Evolutionary conservation across 2,888 invertebrate species (phyloP).

Genomic region (Xanthia icteritia): DNA sequence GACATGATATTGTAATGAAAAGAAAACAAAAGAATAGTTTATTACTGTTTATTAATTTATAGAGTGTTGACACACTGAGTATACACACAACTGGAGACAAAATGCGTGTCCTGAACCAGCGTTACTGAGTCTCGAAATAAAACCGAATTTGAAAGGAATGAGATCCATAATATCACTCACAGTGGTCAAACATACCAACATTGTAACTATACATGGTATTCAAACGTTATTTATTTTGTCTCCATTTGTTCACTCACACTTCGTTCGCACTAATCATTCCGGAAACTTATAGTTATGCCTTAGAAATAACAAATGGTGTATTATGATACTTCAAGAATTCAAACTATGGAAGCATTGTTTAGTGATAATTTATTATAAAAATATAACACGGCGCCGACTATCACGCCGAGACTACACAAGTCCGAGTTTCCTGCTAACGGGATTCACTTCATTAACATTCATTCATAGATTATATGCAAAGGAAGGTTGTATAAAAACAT

Average conservation of each 20-base stretch:
- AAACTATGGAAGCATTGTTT: constrained; percentile 58
- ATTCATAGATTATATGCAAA: constrained; percentile 49
- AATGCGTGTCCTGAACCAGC: constrained; percentile 70
- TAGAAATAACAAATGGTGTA: constrained; percentile 73
- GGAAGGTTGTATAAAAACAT: constrained; percentile 58
- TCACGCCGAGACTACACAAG: constrained; percentile 48
- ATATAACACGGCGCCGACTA: constrained; percentile 44
- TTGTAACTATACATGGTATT: constrained; percentile 68
- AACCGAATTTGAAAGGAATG: constrained; percentile 75
- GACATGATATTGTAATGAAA: too few relatives aligned
- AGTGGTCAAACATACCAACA: constrained; percentile 73
- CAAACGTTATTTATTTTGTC: constrained; percentile 74
- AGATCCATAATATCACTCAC: constrained; percentile 86
- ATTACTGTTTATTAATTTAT: constrained; percentile 88
- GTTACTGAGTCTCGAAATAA: constrained; percentile 58
- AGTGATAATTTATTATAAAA: constrained; percentile 52
- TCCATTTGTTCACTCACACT: constrained; percentile 77
- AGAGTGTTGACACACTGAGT: constrained; percentile 86
- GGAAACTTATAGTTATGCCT: constrained; percentile 72
- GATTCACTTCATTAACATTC: constrained; percentile 53
- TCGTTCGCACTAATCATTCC: constrained; percentile 71
- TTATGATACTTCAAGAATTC: constrained; percentile 66
- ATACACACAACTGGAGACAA: constrained; percentile 85
- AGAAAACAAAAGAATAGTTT: constrained; percentile 76
- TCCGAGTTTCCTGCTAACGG: constrained; percentile 37